Base-by-base conservation (phyloP, 2,113 vertebrate genomes). In the Psophia crepitans region DNA sequence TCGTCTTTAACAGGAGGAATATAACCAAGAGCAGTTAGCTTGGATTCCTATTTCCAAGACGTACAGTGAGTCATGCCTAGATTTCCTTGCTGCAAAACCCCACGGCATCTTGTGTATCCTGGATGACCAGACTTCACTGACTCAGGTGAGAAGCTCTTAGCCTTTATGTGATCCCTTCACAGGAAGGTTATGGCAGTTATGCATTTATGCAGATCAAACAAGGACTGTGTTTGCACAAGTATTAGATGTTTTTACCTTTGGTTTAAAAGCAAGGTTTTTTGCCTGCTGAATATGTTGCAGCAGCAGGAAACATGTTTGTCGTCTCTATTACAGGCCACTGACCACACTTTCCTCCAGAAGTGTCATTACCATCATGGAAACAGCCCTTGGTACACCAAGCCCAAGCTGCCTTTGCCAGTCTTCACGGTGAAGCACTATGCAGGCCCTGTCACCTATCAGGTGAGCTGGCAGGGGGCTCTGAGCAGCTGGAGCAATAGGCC, bases 331-430 rank as follows among this genome's bases (percentile, higher is more conserved):
- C 92, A 99, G 99, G 99, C 99, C 93, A 99, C 99, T 12, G 99
- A 99, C 97, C 99, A 99, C 95, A 99, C 99, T 83, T 99, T 99
- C 94, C 98, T 99, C 30, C 99, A 99, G 96, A 99, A 99, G 95
- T 99, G 99, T 97, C 99, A 99, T 96, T 99, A 99, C 82, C 99
- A 99, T 96, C 99, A 99, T 39, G 97, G 98, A 8, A 97, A 98
- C 75, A 99, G 97, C 84, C 98, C 97, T 3, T 98, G 97, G 98
- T 99, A 99, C 41, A 73, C 91, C 97, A 99, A 99, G 93, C 99
- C 99, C 85, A 99, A 98, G 94, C 97, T 99, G 91, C 99, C 99
- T 43, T 95, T 99, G 91, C 99, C 99, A n/a, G 98, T 99, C 61
- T 99, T 99, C 96, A 99, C 99, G 2, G 87, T 99, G 89, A 98